Evolutionary conservation across 2,797 vertebrate genomes (phyloP), one percentile per base, ranked within the genome.

Genomic region (Sparus aurata): DNA sequence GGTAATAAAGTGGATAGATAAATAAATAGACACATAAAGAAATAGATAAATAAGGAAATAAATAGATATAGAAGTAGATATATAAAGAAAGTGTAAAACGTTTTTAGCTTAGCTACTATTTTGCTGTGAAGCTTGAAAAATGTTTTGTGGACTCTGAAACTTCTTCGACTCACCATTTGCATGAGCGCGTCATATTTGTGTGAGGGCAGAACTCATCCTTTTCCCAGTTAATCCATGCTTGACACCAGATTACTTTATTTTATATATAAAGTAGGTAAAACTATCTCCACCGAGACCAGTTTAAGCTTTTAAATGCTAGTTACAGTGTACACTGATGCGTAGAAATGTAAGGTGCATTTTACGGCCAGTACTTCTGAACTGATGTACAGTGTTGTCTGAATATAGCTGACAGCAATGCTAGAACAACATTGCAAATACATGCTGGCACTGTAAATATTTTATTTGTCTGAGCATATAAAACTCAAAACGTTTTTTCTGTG

Each of bases 391-490:
- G 22, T 1, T 17, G 8, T 41, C 46, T 22, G 11, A 61, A 38
- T 43, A 57, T 57, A 61, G 25, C 60, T 4, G 11, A 77, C 17
- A 59, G 58, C 55, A 58, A 65, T n/a, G 5, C 9, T 9, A 23
- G n/a, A 49, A 68, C 53, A 46, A 16, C 9, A 38, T 0, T 38
- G 20, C 1, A 50, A 30, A 34, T 68, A 41, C 38, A 61, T 8
- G 2, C 2, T 77, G 20, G 54, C 43, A 71, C 5, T 60, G 23
- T 80, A 74, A 71, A 82, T 70, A 66, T 75, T 69, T 73, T 0
- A 72, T 18, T 50, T 15, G n/a, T 81, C 12, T 47, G 15, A 50
- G 49, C 22, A 69, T 66, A 83, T 73, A 50, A 87, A 75, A 2
- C 30, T 75, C 38, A 71, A 67, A 67, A 45, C 22, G 18, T 64